A percentile compares a stretch with the other conserved stretches of the same genome.
Conservation (phyloP, 2,113 vertebrate species). For the Lagopus leucura region DNA sequence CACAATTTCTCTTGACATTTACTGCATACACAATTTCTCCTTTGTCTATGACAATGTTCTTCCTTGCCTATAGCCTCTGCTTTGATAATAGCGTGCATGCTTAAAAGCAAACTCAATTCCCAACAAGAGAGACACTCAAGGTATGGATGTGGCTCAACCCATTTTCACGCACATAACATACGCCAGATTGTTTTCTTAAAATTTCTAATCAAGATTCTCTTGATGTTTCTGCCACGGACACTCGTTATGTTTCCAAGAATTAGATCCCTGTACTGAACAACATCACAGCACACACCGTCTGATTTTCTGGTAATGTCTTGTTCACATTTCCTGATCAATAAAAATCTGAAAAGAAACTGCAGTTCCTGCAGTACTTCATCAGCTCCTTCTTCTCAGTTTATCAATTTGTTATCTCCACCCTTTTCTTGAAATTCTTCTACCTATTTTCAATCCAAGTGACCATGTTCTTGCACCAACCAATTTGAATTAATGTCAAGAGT, state of each 20-base stretch:
- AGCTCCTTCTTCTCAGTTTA: neutral
- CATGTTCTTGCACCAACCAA: neutral
- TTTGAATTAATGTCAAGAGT: slow-evolving; percentile 57
- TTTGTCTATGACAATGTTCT: neutral
- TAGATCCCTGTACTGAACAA: neutral
- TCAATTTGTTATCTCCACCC: neutral
- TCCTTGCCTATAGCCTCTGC: neutral
- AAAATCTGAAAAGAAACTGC: slow-evolving; percentile 8
- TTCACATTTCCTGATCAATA: slow-evolving; percentile 6
- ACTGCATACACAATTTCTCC: neutral
- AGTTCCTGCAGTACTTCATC: neutral
- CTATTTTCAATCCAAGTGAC: slow-evolving; percentile 20
- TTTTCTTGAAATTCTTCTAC: slow-evolving; percentile 43
- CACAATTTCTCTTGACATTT: neutral
- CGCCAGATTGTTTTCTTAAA: neutral
- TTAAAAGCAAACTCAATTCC: neutral
- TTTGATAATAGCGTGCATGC: neutral
- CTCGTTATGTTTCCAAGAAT: neutral
- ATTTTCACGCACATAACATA: neutral
- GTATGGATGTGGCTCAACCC: accelerated
- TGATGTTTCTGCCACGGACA: neutral
- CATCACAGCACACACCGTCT: neutral
- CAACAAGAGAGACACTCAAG: neutral
- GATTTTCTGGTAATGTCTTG: neutral
- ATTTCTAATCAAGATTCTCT: neutral